These are phyloP conservation scores for Henicopernis longicauda DNA, from an alignment of 2,113 vertebrate species.

Conservation along the genomic window DNA sequence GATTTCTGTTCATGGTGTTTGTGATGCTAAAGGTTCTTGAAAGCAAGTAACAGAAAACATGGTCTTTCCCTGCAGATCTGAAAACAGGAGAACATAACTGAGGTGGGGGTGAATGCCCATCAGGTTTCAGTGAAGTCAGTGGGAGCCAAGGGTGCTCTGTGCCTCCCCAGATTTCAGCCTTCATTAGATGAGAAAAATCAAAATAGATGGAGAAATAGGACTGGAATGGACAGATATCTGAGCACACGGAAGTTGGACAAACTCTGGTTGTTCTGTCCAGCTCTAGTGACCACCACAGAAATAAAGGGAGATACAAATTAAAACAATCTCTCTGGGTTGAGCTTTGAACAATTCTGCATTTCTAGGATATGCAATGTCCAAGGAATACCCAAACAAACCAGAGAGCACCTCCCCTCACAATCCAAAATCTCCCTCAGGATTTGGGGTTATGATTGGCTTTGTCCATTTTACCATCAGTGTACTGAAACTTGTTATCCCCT, in stretches of 20 bases:
- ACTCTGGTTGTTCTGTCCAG: neutral
- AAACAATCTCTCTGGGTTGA: neutral
- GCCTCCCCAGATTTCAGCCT: neutral
- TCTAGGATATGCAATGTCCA: neutral
- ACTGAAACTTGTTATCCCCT: neutral
- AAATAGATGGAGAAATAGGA: neutral
- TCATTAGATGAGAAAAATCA: neutral
- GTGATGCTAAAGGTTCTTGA: neutral
- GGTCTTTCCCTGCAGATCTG: neutral
- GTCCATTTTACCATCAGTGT: neutral
- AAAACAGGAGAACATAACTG: neutral
- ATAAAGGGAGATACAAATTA: neutral
- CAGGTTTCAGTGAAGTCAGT: neutral
- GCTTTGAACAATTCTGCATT: neutral
- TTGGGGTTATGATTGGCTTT: slow-evolving; percentile 7
- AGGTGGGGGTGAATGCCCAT: neutral
- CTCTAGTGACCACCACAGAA: neutral
- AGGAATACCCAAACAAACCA: neutral
- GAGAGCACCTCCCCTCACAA: neutral
- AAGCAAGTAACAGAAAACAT: neutral
- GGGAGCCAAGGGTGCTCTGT: neutral
- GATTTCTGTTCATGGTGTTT: neutral
- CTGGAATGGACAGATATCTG: neutral
- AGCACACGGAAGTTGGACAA: neutral
- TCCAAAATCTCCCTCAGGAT: neutral